Evolutionary conservation across 1,140 invertebrate species (phyloP), one percentile per base, ranked within the genome.

Genomic region (Tetragnatha versicolor): DNA sequence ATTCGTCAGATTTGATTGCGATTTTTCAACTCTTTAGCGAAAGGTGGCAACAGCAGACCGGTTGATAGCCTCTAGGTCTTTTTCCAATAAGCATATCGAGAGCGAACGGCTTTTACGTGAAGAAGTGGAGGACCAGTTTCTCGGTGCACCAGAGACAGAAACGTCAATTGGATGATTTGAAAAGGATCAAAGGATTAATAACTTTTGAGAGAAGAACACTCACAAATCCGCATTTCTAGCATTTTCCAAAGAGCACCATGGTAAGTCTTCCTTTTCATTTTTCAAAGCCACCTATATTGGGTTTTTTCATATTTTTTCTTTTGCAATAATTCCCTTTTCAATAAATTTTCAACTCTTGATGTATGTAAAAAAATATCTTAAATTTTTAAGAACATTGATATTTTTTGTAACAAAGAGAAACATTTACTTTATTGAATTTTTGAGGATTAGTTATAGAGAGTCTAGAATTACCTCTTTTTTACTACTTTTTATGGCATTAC

Each of bases 1-100:
- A 58, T 73, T 63, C n/a, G 20, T 37, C 37, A 49, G 25, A 29
- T 60, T 42, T 61, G 25, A n/a, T n/a, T 63, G 39, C 39, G 14
- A 39, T 73, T 73, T 60, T 39, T 61, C 25, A 49, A 49, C 72
- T 63, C 72, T 75, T 63, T 63, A 42, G 35, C 53, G 10, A 12
- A 29, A 17, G n/a, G 14, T 60, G 53, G 69, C 39, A 73, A n/a
- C n/a, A n/a, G 39, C 47, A 31, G 68, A 72, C 69, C 69, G 69
- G 69, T 73, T 73, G 69, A 27, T 60, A 45, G 69, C 69, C 69
- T 60, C 14, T 37, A 73, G 69, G 53, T 42, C 69, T 58, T 73
- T 60, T 73, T 27, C 45, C 27, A 37, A 20, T n/a, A 27, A 20
- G 29, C 14, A 22, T 22, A 73, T 60, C 53, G 69, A 60, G 69